Conservation (phyloP, 2,113 vertebrate species). For the Tringa solitaria region DNA sequence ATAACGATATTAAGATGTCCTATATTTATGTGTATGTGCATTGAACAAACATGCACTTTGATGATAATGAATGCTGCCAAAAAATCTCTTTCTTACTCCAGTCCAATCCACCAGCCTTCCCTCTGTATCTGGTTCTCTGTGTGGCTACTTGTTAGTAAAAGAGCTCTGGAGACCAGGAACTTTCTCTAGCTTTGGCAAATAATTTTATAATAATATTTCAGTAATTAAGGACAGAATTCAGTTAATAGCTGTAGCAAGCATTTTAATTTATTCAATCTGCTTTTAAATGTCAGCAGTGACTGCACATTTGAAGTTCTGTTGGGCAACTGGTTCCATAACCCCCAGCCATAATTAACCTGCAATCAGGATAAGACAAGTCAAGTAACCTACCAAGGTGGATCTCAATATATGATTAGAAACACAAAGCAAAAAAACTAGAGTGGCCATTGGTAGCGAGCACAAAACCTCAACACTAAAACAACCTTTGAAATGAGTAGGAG, state of each 20-base stretch:
- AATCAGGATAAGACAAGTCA: not conserved
- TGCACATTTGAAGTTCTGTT: not conserved
- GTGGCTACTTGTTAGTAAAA: not conserved
- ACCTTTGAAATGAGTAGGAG: not conserved
- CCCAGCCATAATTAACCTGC: not conserved
- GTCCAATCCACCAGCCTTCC: not conserved
- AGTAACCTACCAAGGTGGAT: not conserved
- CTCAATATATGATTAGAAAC: not conserved
- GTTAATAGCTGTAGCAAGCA: not conserved
- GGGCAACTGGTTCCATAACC: not conserved
- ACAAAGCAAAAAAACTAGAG: not conserved
- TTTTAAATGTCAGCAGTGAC: not conserved
- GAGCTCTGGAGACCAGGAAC: not conserved
- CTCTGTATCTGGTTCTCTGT: not conserved
- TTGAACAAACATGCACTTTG: not conserved
- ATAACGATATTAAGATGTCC: not conserved
- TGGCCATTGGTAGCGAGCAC: not conserved
- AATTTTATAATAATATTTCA: not conserved
- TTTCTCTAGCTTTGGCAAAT: not conserved
- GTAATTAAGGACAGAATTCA: not conserved
- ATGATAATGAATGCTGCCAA: not conserved
- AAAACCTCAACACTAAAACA: not conserved
- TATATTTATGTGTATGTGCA: not conserved
- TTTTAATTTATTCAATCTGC: conserved; percentile 15
- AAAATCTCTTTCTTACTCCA: not conserved